A percentile compares a stretch with the other conserved stretches of the same genome.
phyloP scores from a whole-genome alignment of 2,113 vertebrate genomes.

The Pelobates fuscus region DNA sequence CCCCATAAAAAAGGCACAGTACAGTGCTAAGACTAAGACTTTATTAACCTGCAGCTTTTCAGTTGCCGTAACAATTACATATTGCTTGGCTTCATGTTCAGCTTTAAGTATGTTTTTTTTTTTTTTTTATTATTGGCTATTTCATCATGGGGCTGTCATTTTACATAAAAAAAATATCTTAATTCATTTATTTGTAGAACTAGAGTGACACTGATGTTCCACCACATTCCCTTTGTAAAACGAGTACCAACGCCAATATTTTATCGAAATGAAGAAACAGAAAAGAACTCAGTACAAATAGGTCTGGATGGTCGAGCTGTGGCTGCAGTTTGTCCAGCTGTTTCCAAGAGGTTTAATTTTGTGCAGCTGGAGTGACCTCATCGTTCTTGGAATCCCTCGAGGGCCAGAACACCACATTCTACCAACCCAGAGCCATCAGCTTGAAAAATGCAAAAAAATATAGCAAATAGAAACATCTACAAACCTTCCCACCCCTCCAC shows the following conservation, averaged over 20 bases:
- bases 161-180: constrained; percentile 28
- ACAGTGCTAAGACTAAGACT: too few relatives aligned
- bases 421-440: constrained; percentile 40
- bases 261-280: constrained; percentile 21
- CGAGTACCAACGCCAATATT: constrained; percentile 17
- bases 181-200: constrained; percentile 23
- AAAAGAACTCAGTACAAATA: constrained; percentile 25
- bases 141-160: neutral
- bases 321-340: constrained; percentile 43
- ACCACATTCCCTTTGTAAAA: constrained; percentile 31
- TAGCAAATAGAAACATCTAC: constrained; percentile 16
- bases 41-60: too few relatives aligned
- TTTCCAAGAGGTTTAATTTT: constrained; percentile 49
- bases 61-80: neutral
- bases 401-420: constrained; percentile 38
- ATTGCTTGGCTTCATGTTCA: neutral
- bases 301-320: constrained; percentile 43
- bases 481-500: constrained; percentile 3
- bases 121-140: neutral
- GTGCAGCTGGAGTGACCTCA: constrained; percentile 50
- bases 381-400: constrained; percentile 38
- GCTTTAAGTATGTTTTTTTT: neutral
- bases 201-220: constrained; percentile 35
- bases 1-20: too few relatives aligned
- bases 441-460: constrained; percentile 40